Evolutionary conservation across 2,888 invertebrate genomes (phyloP).

Genomic region (Biston betularia): DNA sequence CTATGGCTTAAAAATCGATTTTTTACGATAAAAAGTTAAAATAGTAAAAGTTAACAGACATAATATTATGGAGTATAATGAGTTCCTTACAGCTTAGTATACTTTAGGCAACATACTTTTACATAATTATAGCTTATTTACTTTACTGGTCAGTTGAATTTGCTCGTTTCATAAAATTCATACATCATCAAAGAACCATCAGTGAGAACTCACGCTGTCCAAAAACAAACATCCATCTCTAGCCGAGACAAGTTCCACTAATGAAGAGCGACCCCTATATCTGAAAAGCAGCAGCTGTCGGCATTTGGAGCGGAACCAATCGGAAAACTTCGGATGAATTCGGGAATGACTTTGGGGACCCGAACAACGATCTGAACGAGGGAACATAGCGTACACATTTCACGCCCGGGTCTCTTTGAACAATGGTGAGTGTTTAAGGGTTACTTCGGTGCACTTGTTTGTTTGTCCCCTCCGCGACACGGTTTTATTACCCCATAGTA

Average conservation of each 20-base stretch:
- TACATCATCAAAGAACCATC: slow-evolving; percentile 81
- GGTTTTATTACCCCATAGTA: slow-evolving; percentile 83
- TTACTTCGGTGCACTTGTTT: slow-evolving; percentile 81
- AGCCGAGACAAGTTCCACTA: slow-evolving; percentile 82
- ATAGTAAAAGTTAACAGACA: no score
- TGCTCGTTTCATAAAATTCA: slow-evolving; percentile 60
- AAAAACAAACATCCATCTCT: slow-evolving; percentile 85
- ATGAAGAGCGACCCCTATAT: slow-evolving; percentile 82
- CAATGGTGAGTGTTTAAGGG: slow-evolving; percentile 75
- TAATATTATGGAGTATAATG: no score
- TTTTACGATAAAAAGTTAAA: no score
- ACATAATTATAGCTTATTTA: no score
- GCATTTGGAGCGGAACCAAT: slow-evolving; percentile 83
- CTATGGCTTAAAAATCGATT: no score
- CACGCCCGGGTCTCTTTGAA: slow-evolving; percentile 65
- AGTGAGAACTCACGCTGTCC: slow-evolving; percentile 72
- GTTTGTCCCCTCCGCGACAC: slow-evolving; percentile 80
- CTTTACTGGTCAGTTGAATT: no score
- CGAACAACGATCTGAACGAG: slow-evolving; percentile 27
- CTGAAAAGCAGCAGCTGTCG: slow-evolving; percentile 84
- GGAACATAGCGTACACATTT: slow-evolving; percentile 51
- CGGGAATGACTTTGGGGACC: slow-evolving; percentile 65
- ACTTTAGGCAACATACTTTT: no score
- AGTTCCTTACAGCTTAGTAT: no score
- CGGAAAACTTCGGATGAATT: slow-evolving; percentile 65